phyloP scores from a whole-genome alignment of 2,113 vertebrate species.

The Lampris incognitus region DNA sequence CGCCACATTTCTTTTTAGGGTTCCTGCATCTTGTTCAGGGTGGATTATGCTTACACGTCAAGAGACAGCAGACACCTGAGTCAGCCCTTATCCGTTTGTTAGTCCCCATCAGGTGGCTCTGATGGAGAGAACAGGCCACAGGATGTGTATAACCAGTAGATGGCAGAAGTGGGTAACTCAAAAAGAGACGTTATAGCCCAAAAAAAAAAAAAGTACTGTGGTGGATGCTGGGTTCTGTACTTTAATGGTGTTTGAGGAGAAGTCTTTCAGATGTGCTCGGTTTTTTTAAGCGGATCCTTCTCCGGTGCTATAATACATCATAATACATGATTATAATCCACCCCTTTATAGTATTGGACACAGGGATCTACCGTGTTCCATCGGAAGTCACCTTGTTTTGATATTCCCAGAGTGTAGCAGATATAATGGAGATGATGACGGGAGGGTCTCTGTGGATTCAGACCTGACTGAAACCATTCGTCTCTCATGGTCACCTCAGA shows the following conservation, averaged over 20 bases:
- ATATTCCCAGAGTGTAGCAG: not conserved
- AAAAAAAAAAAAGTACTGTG: not conserved
- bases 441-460: not conserved
- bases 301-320: not conserved
- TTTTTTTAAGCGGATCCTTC: not conserved
- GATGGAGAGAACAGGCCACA: not conserved
- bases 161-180: slow-evolving; percentile 71
- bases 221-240: not conserved
- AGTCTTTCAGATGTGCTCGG: not conserved
- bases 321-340: not conserved
- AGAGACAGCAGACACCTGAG: slow-evolving; percentile 50
- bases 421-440: not conserved
- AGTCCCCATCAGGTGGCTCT: slow-evolving; percentile 51
- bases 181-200: not conserved
- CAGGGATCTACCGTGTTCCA: no score
- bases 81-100: slow-evolving; percentile 25
- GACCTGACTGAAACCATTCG: not conserved
- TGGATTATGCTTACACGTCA: slow-evolving; percentile 25
- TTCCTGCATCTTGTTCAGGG: slow-evolving; percentile 14
- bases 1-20: not conserved
- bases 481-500: not conserved
- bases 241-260: not conserved
- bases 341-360: not conserved
- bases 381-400: not conserved
- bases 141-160: slow-evolving; percentile 58